Base-by-base conservation (phyloP, 2,797 vertebrate genomes). In the Otolemur crassicaudatus region DNA sequence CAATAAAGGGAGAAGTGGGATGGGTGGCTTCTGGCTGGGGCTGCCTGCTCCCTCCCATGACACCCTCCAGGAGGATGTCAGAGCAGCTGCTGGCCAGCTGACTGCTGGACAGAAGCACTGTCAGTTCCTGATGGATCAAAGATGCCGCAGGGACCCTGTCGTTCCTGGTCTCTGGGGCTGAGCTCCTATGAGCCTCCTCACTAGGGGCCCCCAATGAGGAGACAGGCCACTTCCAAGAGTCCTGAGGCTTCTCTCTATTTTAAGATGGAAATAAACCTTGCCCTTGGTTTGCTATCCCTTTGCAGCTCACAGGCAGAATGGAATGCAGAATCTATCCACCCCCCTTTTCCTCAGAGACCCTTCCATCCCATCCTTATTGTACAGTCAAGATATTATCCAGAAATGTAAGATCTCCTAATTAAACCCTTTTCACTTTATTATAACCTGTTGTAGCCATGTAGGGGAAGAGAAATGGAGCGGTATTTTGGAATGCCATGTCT, bases 231-330 rank as follows among this genome's bases (percentile, higher is more conserved):
- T 63, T 70, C 31, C 73, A 29, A 3, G 22, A 9, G 56, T 53
- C 93, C 77, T 1, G 10, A 87, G 82, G 86, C 89, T 5, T 77
- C 49, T 60, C 65, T 96, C 87, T 95, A 46, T 93, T 91, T 96
- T 87, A 90, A 89, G 97, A 91, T 65, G 73, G 60, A 92, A 82
- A 63, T 84, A 56, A 91, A 67, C n/a, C 34, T 85, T 60, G 31
- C 56, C 75, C 3, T 12, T 17, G 19, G 58, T 56, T 53, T 29
- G 19, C 75, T 34, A 5, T 29, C 23, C 29, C 60, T 93, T 46
- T 77, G 19, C 22, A 25, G 73, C 31, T 82, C 22, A 84, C 27
- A 40, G 65, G 76, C n/a, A 75, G 63, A 43, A 14, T 2, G 19
- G 23, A 40, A 20, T 3, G 58, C 11, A 20, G 16, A 29, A 22